Evolutionary conservation across 2,797 vertebrate genomes (phyloP), one percentile per base, ranked within the genome.

Genomic region (Miichthys miiuy): DNA sequence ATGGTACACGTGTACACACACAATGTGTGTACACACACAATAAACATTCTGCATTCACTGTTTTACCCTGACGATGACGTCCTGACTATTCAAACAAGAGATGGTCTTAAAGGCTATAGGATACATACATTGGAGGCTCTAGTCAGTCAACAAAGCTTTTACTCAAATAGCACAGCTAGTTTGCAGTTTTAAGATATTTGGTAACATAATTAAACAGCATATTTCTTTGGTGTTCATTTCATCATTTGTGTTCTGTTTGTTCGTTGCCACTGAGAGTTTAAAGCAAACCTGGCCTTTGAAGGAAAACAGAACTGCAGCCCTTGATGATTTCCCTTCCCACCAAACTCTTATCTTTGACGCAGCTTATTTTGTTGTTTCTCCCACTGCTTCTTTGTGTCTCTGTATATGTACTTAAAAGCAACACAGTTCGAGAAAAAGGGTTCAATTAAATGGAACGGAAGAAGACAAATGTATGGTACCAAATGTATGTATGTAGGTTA

Each of bases 281-380:
- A 55, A 74, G 46, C 30, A 71, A 70, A 61, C 46, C n/a, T 18
- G 2, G 60, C 56, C 13, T 70, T 25, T 27, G 47, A 30, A 65
- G 21, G 30, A 46, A 46, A 27, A 78, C 27, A 52, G 16, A 61
- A 48, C 25, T 52, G 52, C 21, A 25, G 6, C 25, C 6, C 13
- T 54, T 17, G 27, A 3, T 63, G 12, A 38, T 51, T 68, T 52
- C 20, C 58, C 62, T 44, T 23, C 62, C 16, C 8, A 30, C 38
- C 47, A 68, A 42, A 58, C 9, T 21, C 3, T 55, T 25, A 55
- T 41, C 52, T 57, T 9, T 38, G 27, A 21, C 47, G 50, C 30
- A 18, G 14, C 21, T 23, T 60, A 25, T 25, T 48, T n/a, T 60
- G 54, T 55, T 44, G 12, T 56, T 60, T 61, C 48, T 57, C 21